Percentiles rank a stretch among this genome's conserved stretches.
Conservation (phyloP, 2,888 invertebrate species). For the Sinotaia quadrata region DNA sequence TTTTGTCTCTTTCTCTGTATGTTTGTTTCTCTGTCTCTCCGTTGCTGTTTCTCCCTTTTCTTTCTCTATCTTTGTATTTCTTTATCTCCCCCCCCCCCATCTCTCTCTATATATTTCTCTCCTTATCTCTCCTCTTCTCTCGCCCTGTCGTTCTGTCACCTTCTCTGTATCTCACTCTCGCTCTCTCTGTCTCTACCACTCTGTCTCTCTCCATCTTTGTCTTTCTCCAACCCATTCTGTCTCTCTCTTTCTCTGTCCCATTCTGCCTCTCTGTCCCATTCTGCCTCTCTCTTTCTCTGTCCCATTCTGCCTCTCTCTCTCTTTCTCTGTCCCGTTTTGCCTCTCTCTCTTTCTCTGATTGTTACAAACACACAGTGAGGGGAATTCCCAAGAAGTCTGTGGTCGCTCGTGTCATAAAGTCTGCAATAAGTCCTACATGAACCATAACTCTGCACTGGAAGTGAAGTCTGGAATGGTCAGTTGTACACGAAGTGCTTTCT, state of each 20-base stretch:
- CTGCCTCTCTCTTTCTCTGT: background rate
- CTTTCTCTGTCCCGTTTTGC: background rate
- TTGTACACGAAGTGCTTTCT: too few species aligned
- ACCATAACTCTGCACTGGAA: too few species aligned
- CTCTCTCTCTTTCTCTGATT: background rate
- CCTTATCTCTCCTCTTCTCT: too few species aligned
- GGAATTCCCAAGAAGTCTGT: too few species aligned
- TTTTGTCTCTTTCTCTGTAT: background rate
- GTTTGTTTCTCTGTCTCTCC: background rate
- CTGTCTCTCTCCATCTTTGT: background rate
- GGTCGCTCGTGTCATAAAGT: too few species aligned
- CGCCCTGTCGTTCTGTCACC: too few species aligned
- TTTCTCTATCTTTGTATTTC: too few species aligned
- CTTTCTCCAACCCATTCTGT: background rate
- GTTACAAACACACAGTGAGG: background rate
- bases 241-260: background rate
- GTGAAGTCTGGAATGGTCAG: too few species aligned
- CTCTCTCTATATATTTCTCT: background rate
- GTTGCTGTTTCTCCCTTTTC: too few species aligned
- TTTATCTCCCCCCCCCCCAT: background rate
- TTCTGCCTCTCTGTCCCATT: background rate
- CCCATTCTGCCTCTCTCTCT: background rate
- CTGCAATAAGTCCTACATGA: too few species aligned
- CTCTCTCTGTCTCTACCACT: too few species aligned
- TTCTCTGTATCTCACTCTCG: too few species aligned